phyloP scores from a whole-genome alignment of 2,113 vertebrate species.

The Monopterus albus region DNA sequence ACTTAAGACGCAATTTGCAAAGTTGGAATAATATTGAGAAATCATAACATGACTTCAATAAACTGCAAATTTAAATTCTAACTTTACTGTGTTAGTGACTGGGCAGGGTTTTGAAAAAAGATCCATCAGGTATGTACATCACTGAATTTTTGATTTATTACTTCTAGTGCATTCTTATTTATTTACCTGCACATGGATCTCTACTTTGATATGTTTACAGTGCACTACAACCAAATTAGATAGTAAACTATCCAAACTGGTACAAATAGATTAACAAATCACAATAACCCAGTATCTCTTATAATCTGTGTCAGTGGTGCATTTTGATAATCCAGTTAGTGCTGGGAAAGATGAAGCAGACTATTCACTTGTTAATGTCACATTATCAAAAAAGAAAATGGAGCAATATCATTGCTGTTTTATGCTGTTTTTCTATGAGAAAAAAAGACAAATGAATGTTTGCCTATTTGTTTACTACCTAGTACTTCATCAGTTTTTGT shows the following conservation, averaged over 20 bases:
- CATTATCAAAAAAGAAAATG: conserved; percentile 18
- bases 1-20: conserved; percentile 8
- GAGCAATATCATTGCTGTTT: background rate
- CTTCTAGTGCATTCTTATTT: background rate
- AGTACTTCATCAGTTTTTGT: conserved; percentile 20
- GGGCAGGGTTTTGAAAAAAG: background rate
- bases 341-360: conserved; percentile 5
- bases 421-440: conserved; percentile 2
- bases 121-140: conserved; percentile 15
- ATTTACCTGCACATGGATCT: conserved; percentile 3
- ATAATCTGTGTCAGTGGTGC: conserved; percentile 17
- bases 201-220: conserved; percentile 9
- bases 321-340: conserved; percentile 7
- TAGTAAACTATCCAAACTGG: conserved; percentile 17
- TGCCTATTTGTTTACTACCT: conserved; percentile 1
- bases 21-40: conserved; percentile 16
- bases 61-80: background rate
- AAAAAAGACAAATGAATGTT: conserved; percentile 25
- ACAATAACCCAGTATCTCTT: background rate
- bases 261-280: conserved; percentile 13
- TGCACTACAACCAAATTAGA: conserved; percentile 6
- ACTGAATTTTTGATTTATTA: conserved; percentile 26
- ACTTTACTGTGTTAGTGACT: background rate
- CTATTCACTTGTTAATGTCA: conserved; percentile 3
- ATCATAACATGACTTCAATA: background rate